These are phyloP conservation scores for Platichthys stellatus DNA, from an alignment of 2,113 vertebrate genomes.

Conservation along the genomic window DNA sequence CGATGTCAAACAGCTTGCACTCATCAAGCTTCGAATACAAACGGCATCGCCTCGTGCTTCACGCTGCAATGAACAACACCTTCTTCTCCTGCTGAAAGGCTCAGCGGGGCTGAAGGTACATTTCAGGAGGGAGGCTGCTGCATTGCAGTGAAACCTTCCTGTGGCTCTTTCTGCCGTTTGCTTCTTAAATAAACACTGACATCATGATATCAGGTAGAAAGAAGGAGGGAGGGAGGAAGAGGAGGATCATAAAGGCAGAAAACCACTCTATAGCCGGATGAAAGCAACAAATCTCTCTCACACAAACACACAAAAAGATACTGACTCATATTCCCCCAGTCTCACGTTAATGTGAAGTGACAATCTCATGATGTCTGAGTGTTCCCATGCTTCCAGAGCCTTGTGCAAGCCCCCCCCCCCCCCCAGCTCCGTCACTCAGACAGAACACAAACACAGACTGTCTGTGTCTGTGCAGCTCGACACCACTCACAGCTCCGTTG, in stretches of 20 bases:
- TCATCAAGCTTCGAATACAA: conserved; percentile 26
- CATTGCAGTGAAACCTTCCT: not conserved
- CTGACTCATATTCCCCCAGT: not conserved
- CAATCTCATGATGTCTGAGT: conserved; percentile 58
- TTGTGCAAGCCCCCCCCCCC: conserved; percentile 35
- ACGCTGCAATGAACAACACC: not conserved
- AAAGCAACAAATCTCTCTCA: not conserved
- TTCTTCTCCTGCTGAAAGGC: not conserved
- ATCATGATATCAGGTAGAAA: conserved; percentile 1
- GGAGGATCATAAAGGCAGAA: not conserved
- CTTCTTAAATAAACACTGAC: not conserved
- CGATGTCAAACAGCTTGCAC: conserved; percentile 29
- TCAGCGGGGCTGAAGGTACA: not conserved
- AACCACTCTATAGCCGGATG: not conserved
- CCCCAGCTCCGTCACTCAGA: conserved; percentile 36
- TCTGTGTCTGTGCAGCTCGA: conserved; percentile 10
- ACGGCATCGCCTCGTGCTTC: not conserved
- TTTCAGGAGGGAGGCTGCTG: not conserved
- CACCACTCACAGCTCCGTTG: conserved; percentile 18
- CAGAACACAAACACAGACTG: conserved; percentile 41
- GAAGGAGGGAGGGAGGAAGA: not conserved
- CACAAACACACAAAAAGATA: not conserved
- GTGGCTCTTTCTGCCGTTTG: not conserved
- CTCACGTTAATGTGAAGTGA: conserved; percentile 52
- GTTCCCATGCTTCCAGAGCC: conserved; percentile 44